Percentiles rank a stretch among this genome's conserved stretches.
Evolutionary conservation across 2,797 vertebrate species (phyloP).

Genomic region (Melanotaenia nigrans): DNA sequence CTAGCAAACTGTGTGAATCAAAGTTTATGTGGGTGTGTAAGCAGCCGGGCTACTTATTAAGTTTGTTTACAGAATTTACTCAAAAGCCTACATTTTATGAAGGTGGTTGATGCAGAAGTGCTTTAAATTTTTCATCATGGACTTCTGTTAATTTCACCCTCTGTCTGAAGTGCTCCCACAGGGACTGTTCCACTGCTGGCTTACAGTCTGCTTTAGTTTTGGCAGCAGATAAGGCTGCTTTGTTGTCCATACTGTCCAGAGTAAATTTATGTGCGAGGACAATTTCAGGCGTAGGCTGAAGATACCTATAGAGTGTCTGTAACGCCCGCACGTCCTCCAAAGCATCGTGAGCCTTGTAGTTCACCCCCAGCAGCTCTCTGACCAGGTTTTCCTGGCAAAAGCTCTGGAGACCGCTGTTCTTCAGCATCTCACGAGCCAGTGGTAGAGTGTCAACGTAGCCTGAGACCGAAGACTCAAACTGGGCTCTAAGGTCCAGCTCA

Average conservation of each 20-base stretch:
- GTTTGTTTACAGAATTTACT: background rate
- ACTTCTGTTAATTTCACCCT: conserved; percentile 15
- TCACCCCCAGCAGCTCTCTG: conserved; percentile 72
- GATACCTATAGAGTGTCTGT: conserved; percentile 71
- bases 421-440: conserved; percentile 74
- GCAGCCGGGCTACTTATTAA: background rate
- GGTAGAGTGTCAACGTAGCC: conserved; percentile 80
- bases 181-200: conserved; percentile 32
- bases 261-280: conserved; percentile 67
- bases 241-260: conserved; percentile 49
- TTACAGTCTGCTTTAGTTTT: conserved; percentile 5
- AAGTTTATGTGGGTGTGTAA: background rate
- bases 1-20: background rate
- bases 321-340: conserved; percentile 79
- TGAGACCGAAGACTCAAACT: conserved; percentile 61
- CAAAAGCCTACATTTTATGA: conserved; percentile 4
- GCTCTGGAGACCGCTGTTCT: conserved; percentile 61
- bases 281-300: conserved; percentile 68
- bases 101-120: background rate
- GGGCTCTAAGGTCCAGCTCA: conserved; percentile 62
- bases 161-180: conserved; percentile 46
- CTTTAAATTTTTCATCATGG: background rate
- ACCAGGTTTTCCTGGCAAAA: conserved; percentile 81
- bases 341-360: conserved; percentile 81
- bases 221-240: conserved; percentile 5